Percentiles rank a stretch among this genome's conserved stretches.
phyloP scores from a whole-genome alignment of 2,888 invertebrate genomes.

The Eudasyphora cyanicolor region DNA sequence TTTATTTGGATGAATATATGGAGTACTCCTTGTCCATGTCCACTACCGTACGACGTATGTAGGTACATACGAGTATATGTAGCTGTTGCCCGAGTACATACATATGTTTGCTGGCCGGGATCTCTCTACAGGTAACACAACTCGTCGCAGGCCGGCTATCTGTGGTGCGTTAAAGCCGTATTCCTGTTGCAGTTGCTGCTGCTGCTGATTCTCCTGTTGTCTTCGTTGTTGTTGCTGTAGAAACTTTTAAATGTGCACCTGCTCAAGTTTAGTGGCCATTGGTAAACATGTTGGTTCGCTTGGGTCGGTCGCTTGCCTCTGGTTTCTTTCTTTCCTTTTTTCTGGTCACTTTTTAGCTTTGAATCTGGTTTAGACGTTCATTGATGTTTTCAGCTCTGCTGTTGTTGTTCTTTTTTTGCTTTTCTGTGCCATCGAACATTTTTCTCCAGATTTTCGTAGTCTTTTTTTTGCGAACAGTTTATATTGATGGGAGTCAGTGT shows the following conservation, averaged over 20 bases:
- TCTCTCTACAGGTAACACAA: conserved; percentile 15
- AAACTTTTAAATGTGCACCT: conserved; percentile 65
- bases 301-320: conserved; percentile 37
- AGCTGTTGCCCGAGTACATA: no score
- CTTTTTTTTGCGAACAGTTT: conserved; percentile 38
- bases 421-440: no score
- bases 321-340: conserved; percentile 49
- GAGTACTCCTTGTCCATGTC: conserved; percentile 16
- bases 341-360: conserved; percentile 55
- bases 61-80: no score
- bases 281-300: conserved; percentile 61
- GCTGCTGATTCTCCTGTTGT: no score
- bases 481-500: conserved; percentile 55
- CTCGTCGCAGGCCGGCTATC: conserved; percentile 5
- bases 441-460: conserved; percentile 14
- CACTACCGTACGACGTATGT: no score
- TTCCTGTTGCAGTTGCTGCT: conserved; percentile 27
- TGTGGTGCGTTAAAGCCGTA: background rate
- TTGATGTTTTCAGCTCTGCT: conserved; percentile 61
- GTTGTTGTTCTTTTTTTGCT: no score
- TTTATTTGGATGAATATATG: conserved; percentile 23
- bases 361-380: conserved; percentile 64
- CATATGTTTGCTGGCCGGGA: conserved; percentile 6
- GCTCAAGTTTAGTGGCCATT: conserved; percentile 68
- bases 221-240: conserved; percentile 38